Evolutionary conservation across 2,797 vertebrate species (phyloP), one percentile per base, ranked within the genome.

Genomic region (Spinibarbus caldwelli): DNA sequence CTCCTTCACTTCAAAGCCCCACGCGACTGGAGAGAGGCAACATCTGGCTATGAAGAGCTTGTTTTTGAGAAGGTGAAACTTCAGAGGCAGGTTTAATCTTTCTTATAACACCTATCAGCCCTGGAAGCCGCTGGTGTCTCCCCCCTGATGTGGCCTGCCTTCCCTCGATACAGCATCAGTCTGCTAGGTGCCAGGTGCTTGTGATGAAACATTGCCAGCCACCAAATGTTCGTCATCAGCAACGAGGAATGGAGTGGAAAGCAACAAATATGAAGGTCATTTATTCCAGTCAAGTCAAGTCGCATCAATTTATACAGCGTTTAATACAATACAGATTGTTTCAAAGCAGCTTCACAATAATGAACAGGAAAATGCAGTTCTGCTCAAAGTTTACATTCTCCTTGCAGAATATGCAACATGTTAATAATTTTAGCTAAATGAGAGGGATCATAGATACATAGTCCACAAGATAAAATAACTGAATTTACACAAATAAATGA

Each of bases 61-160:
- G 89, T 90, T 91, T 31, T 92, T 89, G 81, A 90, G 88, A 87
- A 86, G 57, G 45, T 82, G 68, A 89, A 92, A 93, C 91, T 91
- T 93, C 91, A 91, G 89, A 92, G 90, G 62, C 80, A 71, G 1
- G 15, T 93, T 92, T 92, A 92, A 93, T 94, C 91, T 89, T 90
- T 90, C 73, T 78, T 85, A 87, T 76, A 36, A 87, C 85, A 88
- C 86, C 89, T 92, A 90, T 89, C 86, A 86, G 89, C 90, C 57
- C 81, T 80, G 87, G 88, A 92, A 93, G 92, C 91, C 91, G 90
- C 86, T 78, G 85, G 88, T 90, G 87, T 89, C 90, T 90, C 84
- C 67, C 66, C 79, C 85, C 88, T 85, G 90, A 84, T 91, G 86
- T 86, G 89, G 87, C 87, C 82, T 29, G 26, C 12, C 70, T 6